These are phyloP conservation scores for Ormyrus nitidulus DNA, from an alignment of 2,888 invertebrate genomes.

Conservation along the genomic window DNA sequence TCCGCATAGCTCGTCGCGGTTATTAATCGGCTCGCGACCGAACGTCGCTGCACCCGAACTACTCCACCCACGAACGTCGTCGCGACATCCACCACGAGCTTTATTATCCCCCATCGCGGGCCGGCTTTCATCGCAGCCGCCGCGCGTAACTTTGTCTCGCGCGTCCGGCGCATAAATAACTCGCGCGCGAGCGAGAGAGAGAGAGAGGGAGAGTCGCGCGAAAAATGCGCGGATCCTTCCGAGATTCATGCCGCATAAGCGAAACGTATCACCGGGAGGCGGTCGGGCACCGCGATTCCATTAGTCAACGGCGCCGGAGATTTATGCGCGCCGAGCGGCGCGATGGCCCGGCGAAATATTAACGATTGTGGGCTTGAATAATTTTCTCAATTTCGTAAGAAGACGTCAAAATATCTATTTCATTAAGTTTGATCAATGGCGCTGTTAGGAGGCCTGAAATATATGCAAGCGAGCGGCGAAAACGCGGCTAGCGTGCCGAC, in stretches of 20 bases:
- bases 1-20: not conserved
- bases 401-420: slow-evolving; percentile 51
- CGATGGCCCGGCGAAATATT: slow-evolving; percentile 32
- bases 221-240: slow-evolving; percentile 25
- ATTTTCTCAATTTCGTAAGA: slow-evolving; percentile 43
- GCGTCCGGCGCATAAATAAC: slow-evolving; percentile 66
- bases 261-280: slow-evolving; percentile 69
- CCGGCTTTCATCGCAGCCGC: slow-evolving; percentile 69
- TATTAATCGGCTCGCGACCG: slow-evolving; percentile 34
- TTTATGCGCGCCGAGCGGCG: slow-evolving; percentile 19
- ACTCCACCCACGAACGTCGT: slow-evolving; percentile 55
- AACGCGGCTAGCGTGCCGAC: not conserved
- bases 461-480: not conserved
- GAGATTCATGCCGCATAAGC: slow-evolving; percentile 44
- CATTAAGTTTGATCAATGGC: slow-evolving; percentile 37
- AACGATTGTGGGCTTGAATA: slow-evolving; percentile 41
- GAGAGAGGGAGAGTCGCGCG: not conserved
- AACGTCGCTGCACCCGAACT: slow-evolving; percentile 55
- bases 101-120: slow-evolving; percentile 48
- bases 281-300: slow-evolving; percentile 65
- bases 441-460: not conserved
- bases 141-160: slow-evolving; percentile 58
- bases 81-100: slow-evolving; percentile 8
- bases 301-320: slow-evolving; percentile 66
- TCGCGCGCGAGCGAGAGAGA: slow-evolving; percentile 55